phyloP scores from a whole-genome alignment of 2,797 vertebrate species.

The Myiothlypis chrysogaster region DNA sequence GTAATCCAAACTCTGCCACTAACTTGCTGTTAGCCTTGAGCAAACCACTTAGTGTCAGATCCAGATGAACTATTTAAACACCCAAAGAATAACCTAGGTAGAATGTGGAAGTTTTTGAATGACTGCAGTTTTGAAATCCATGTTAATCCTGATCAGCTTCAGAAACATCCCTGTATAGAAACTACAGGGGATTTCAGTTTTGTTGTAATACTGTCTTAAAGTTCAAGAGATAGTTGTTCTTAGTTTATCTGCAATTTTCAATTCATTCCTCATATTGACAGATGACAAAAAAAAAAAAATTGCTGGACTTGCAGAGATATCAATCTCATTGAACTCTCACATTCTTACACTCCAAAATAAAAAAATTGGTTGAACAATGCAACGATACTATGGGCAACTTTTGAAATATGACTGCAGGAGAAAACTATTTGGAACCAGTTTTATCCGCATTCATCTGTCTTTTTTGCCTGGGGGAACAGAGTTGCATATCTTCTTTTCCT shows the following conservation, averaged over 20 bases:
- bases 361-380: background rate
- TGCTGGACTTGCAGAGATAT: background rate
- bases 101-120: background rate
- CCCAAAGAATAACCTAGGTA: background rate
- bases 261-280: background rate
- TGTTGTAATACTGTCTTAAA: background rate
- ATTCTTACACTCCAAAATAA: background rate
- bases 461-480: background rate
- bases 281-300: background rate
- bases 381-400: background rate
- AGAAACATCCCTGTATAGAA: background rate
- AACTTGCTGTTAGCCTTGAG: constrained; percentile 10
- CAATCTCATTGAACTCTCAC: background rate
- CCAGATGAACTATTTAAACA: background rate
- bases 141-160: background rate
- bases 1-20: constrained; percentile 33
- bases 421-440: background rate
- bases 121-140: background rate
- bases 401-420: background rate
- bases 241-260: background rate
- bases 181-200: background rate
- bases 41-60: background rate
- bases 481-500: background rate
- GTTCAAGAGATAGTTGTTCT: background rate
- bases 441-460: background rate